Percentiles rank a stretch among this genome's conserved stretches.
Evolutionary conservation across 2,888 invertebrate genomes (phyloP).

Genomic region (Agrotis puta): DNA sequence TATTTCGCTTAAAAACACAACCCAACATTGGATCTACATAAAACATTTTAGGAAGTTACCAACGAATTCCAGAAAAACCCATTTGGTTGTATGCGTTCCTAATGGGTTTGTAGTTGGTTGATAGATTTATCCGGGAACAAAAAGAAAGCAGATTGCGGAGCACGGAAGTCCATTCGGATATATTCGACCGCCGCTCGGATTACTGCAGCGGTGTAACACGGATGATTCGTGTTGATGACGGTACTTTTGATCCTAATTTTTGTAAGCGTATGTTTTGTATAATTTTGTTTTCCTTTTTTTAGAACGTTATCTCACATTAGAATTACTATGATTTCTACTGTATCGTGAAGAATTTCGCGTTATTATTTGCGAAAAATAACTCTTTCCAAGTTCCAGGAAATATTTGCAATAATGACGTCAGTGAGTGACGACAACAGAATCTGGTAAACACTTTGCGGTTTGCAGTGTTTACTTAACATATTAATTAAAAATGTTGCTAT

Average conservation of each 20-base stretch:
- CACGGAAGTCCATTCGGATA: conserved; percentile 71
- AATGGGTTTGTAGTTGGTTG: conserved; percentile 70
- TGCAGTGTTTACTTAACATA: too few species aligned
- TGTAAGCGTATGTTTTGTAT: too few species aligned
- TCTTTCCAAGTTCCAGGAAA: neutral
- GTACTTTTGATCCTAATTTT: conserved; percentile 7
- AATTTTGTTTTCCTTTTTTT: too few species aligned
- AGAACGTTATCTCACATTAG: too few species aligned
- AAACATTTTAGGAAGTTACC: conserved; percentile 21
- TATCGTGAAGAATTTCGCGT: too few species aligned
- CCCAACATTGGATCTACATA: neutral
- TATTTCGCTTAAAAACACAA: neutral
- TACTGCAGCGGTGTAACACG: conserved; percentile 69
- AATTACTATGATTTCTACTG: too few species aligned
- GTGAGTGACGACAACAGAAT: neutral
- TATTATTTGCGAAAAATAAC: neutral
- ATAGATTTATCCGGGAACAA: conserved; percentile 72
- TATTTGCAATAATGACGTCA: neutral
- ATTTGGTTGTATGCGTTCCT: conserved; percentile 46
- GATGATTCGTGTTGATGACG: conserved; percentile 38
- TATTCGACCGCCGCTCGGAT: conserved; percentile 71
- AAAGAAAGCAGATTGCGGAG: conserved; percentile 71
- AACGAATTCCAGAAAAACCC: conserved; percentile 8
- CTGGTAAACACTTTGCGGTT: too few species aligned
- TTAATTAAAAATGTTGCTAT: too few species aligned